Evolutionary conservation across 1,140 invertebrate species (phyloP).

Genomic region (Dinoponera quadriceps): DNA sequence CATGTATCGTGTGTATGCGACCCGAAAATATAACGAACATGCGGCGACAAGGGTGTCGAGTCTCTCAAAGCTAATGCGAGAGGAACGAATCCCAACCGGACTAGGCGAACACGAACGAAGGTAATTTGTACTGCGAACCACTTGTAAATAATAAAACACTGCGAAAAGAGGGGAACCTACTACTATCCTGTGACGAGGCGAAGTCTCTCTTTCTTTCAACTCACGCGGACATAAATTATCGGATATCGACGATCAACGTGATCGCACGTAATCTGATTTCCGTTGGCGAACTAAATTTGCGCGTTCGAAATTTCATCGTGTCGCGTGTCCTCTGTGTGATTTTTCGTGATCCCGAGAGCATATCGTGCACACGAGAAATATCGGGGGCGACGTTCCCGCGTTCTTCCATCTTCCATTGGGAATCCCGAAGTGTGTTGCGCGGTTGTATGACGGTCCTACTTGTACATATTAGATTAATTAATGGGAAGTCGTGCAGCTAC

Average conservation of each 20-base stretch:
- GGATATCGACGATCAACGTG: too few species aligned
- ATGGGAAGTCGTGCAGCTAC: conserved; percentile 45
- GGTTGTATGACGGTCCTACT: conserved; percentile 47
- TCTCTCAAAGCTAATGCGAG: conserved; percentile 10
- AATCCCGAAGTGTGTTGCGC: conserved; percentile 36
- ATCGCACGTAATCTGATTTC: too few species aligned
- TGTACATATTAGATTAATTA: conserved; percentile 75
- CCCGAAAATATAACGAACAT: conserved; percentile 21
- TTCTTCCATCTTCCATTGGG: conserved; percentile 35
- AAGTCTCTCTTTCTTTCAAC: neutral
- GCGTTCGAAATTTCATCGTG: neutral
- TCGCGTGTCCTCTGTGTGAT: neutral
- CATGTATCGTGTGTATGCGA: neutral
- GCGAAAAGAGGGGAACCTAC: neutral
- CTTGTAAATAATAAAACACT: conserved; percentile 31
- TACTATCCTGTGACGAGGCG: too few species aligned
- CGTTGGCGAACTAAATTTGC: too few species aligned
- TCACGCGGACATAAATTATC: too few species aligned
- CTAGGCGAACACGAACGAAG: neutral
- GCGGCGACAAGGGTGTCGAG: conserved; percentile 24
- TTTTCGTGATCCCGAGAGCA: conserved; percentile 24
- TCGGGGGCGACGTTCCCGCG: neutral
- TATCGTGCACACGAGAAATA: neutral
- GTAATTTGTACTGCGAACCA: neutral
- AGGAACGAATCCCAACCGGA: neutral